Base-by-base conservation (phyloP, 2,797 vertebrate species). In the Prionace glauca region DNA sequence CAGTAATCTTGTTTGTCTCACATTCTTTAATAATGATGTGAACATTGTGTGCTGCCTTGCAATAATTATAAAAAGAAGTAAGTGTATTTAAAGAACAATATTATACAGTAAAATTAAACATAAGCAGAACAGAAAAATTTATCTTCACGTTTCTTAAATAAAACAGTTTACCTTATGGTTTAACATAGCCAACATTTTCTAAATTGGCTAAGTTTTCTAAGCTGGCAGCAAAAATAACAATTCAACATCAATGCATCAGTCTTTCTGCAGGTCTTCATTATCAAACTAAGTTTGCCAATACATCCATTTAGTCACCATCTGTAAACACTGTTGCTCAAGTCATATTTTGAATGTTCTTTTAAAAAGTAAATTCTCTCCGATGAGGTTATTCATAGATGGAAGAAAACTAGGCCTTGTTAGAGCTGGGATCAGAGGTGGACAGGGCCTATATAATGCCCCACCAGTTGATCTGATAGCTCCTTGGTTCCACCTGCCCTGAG, bases 201-300 rank as follows among this genome's bases (percentile, higher is more conserved):
- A 91, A 65, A 32, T 91, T 91, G 88, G 60, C 60, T 50, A 50
- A 50, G 45, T 91, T 90, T 91, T 91, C 5, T 65, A 91, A 65
- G 62, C 67, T 91, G 88, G 60, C 60, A 91, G 5, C 60, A n/a
- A 65, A 20, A 2, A 26, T 90, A 91, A 91, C 56, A 22, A 67
- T 65, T 91, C 88, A 91, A 91, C 88, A 67, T 91, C 88, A 91
- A 91, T 91, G 18, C 32, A 91, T 91, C 88, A 62, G 32, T 67
- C 16, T 67, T 16, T 91, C 60, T 91, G 88, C 29, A 91, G 56
- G 67, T 24, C 29, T 65, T 91, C 56, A 65, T 65, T 91, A 91
- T 65, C 60, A 65, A 65, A 91, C 62, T 5, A 65, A 7, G 7
- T 91, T 91, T 91, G 88, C 88, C 88, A 67, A 65, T 91, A 65